A percentile compares a stretch with the other conserved stretches of the same genome.
Conservation (phyloP, 2,113 vertebrate genomes). For the Sinocyclocheilus anshuiensis region DNA sequence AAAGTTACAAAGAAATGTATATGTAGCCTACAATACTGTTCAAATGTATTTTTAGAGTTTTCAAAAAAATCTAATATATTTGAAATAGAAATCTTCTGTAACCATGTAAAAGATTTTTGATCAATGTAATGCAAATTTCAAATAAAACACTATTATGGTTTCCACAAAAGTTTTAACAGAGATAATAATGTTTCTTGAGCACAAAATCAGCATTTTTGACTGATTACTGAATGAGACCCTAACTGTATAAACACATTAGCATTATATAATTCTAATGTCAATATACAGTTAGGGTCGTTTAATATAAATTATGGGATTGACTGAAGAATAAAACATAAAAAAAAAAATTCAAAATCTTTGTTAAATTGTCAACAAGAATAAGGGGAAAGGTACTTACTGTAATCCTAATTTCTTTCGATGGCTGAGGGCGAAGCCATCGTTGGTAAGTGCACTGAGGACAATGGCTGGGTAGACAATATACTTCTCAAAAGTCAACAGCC, state of each 20-base stretch:
- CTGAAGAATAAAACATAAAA: not conserved
- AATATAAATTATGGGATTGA: not conserved
- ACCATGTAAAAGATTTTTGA: too few relatives aligned
- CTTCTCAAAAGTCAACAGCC: conserved; percentile 96
- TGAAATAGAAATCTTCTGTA: too few relatives aligned
- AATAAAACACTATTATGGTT: too few relatives aligned
- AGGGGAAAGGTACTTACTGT: conserved; percentile 84
- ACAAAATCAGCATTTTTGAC: not conserved
- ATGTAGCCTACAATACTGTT: too few relatives aligned
- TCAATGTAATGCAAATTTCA: too few relatives aligned
- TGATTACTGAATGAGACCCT: not conserved
- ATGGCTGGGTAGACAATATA: conserved; percentile 95
- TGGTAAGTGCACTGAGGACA: conserved; percentile 92
- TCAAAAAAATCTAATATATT: too few relatives aligned
- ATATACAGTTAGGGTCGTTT: too few relatives aligned
- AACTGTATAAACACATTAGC: too few relatives aligned
- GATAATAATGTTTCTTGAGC: not conserved
- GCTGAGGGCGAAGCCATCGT: conserved; percentile 90
- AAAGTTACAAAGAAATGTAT: too few relatives aligned
- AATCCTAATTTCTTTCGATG: conserved; percentile 89
- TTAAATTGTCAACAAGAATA: not conserved
- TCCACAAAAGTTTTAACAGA: not conserved
- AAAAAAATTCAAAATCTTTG: not conserved
- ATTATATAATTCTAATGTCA: not conserved
- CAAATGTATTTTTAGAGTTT: too few relatives aligned